Base-by-base conservation (phyloP, 2,113 vertebrate genomes). In the Saimiri boliviensis region DNA sequence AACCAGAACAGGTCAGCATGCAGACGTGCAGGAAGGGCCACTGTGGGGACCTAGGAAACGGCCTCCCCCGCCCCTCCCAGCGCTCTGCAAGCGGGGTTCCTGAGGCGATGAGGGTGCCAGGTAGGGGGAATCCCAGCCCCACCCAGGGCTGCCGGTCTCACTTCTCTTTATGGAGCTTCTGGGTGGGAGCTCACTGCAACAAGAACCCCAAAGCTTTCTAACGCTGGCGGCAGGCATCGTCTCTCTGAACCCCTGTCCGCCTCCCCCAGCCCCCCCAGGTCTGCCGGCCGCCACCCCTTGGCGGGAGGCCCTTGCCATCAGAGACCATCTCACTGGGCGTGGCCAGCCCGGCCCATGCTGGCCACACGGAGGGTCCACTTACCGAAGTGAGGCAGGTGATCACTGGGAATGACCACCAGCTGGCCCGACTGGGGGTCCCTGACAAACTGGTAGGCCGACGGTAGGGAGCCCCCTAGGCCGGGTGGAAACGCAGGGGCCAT, bases 381-480 rank as follows among this genome's bases (percentile, higher is more conserved):
- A 99, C 99, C 99, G 0, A 99, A 99, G 98, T 99, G 99, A 86
- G 99, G 99, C 98, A 99, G 98, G 98, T 99, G 99, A 95, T 99
- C 99, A 0, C 99, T 99, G 80, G 99, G 99, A 94, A 99, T 99
- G 98, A 99, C 99, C 49, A 99, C 98, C 47, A 99, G 99, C 98
- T 99, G 99, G 86, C 99, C 99, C 0, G 99, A 99, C 98, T 99
- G 99, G 0, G 99, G 99, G 97, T 99, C 99, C 96, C 99, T 98
- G 94, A 99, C 99, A 97, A 99, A 99, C 98, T 99, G 99, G 98
- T 99, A 99, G 25, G 99, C 98, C 0, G 99, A 99, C 3, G 99
- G 99, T 58, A 99, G 98, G 40, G 99, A 99, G 96, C 99, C 99
- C 25, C 99, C 99, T 97, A 99, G 98, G 84, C 99, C 98, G 1